These are phyloP conservation scores for Alectoris magna DNA, from an alignment of 2,797 vertebrate genomes.

Conservation along the genomic window DNA sequence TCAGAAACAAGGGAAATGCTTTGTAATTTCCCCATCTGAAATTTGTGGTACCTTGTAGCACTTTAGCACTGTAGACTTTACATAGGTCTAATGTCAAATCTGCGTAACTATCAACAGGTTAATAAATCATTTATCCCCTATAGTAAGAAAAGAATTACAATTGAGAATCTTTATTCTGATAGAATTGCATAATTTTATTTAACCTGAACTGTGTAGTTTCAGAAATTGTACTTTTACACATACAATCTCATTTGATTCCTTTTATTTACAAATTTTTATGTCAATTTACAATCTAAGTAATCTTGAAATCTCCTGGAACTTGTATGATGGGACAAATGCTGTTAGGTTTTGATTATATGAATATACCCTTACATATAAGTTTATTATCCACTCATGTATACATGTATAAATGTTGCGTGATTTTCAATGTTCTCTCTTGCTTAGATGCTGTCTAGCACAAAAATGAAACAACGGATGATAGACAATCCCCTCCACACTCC, in stretches of 20 bases:
- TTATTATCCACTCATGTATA: background rate
- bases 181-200: background rate
- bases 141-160: background rate
- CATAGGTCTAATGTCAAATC: background rate
- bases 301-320: background rate
- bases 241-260: background rate
- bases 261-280: background rate
- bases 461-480: background rate
- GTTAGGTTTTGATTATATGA: background rate
- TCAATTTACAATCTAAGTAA: background rate
- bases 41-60: background rate
- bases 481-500: background rate
- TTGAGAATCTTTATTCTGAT: background rate
- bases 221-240: background rate
- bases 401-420: background rate
- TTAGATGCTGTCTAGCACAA: background rate
- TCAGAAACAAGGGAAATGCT: background rate
- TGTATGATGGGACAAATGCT: background rate
- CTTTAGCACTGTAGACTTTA: too few species aligned
- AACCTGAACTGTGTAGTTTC: background rate
- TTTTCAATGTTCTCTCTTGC: background rate
- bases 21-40: background rate
- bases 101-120: background rate
- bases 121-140: background rate
- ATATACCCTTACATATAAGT: background rate